These are phyloP conservation scores for Macrochelys suwanniensis DNA, from an alignment of 2,797 vertebrate genomes.

Conservation along the genomic window DNA sequence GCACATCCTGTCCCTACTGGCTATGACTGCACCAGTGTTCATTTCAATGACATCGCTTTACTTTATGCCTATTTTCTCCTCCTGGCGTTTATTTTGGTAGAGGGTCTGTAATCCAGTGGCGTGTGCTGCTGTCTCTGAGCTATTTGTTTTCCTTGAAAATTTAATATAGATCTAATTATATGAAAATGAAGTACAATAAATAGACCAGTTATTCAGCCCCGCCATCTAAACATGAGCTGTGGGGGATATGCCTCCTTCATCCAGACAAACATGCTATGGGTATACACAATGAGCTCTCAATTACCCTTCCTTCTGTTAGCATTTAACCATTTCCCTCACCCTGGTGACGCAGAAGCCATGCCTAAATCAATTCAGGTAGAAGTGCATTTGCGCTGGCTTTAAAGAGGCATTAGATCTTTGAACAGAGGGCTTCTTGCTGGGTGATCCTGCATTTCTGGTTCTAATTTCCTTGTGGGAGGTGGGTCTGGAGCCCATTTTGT, in stretches of 20 bases:
- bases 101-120: not conserved
- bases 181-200: slow-evolving; percentile 15
- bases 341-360: not conserved
- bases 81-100: not conserved
- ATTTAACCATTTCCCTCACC: not conserved
- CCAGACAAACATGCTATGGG: not conserved
- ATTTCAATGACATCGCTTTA: not conserved
- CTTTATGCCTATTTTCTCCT: not conserved
- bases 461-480: slow-evolving; percentile 66
- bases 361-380: slow-evolving; percentile 31
- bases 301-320: slow-evolving; percentile 20
- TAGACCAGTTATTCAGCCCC: not conserved
- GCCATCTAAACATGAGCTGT: not conserved
- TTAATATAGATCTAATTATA: not conserved
- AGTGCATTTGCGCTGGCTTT: slow-evolving; percentile 40
- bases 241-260: not conserved
- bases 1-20: not conserved
- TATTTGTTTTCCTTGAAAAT: slow-evolving; percentile 50
- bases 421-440: slow-evolving; percentile 39
- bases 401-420: slow-evolving; percentile 58
- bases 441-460: slow-evolving; percentile 52
- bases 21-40: not conserved
- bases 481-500: slow-evolving; percentile 70
- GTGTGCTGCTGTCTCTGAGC: not conserved
- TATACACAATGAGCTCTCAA: fast-evolving